Conservation (phyloP, 2,113 vertebrate genomes). For the Archilochus colubris region DNA sequence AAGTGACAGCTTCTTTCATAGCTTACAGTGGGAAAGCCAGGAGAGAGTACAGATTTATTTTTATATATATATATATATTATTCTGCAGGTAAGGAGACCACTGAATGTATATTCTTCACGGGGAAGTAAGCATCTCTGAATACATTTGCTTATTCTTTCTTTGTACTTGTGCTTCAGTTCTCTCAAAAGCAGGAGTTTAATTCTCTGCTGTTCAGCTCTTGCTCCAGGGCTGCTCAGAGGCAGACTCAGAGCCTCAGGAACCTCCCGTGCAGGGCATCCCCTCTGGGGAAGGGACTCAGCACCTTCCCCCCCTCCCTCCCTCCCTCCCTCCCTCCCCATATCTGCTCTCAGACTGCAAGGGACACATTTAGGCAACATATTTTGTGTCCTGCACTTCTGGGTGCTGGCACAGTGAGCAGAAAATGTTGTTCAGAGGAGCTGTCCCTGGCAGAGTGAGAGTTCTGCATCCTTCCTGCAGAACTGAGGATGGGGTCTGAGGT, state of each 20-base stretch:
- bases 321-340: neutral
- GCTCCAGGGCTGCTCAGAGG: neutral
- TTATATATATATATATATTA: neutral
- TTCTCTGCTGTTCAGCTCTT: neutral
- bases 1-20: conserved; percentile 26
- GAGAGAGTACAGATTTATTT: neutral
- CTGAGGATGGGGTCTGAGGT: accelerated
- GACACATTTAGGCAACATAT: neutral
- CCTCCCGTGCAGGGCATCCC: accelerated
- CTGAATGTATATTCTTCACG: neutral
- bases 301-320: too few relatives aligned
- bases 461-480: accelerated
- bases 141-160: neutral
- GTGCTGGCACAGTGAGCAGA: accelerated
- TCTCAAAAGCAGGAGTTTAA: neutral
- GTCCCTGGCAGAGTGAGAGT: accelerated
- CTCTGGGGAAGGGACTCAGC: neutral
- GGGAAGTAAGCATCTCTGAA: neutral
- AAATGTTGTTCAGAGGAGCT: accelerated
- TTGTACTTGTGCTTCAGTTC: neutral
- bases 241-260: accelerated
- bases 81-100: neutral
- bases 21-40: neutral
- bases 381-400: neutral
- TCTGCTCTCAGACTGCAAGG: neutral